Base-by-base conservation (phyloP, 2,797 vertebrate species). In the Pteropus rufus region DNA sequence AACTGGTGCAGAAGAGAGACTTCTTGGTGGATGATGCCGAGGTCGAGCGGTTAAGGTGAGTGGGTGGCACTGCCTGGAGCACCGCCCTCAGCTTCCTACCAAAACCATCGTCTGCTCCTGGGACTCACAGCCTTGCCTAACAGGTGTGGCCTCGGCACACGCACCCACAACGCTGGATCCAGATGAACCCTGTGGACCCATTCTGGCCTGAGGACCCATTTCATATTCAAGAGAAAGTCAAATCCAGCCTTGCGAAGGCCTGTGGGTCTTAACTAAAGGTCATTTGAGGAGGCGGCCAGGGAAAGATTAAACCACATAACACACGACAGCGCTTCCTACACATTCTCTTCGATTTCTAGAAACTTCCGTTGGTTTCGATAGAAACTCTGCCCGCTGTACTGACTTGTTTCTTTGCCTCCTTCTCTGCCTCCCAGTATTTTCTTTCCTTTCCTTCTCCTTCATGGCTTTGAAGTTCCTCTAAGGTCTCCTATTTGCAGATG, bases 21-120 rank as follows among this genome's bases (percentile, higher is more conserved):
- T 99, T 99, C 98, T 99, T 99, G 97, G 99, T 99, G 52, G 99
- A 99, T 0, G 99, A 99, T 1, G 99, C 99, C 0, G 99, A 99
- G 96, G 99, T 99, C 86, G 99, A 99, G 96, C 98, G 99, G 98
- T 98, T 99, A 98, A 99, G 99, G 99, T 99, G 98, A 98, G 97
- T 75, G 64, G 44, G 44, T 9, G 3, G 4, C 12, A 2, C 29
- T 0, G 0, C 5, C 58, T 41, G 6, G 46, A 34, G 14, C 9
- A 16, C 70, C 9, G 10, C 36, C 46, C 7, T 41, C 12, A 6
- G 41, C 46, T 26, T 52, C 60, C 52, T 58, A 26, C 41, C 72
- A 23, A 70, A 58, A 10, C 60, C 16, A 0, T 8, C 21, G 0
- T 36, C 67, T 39, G 36, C 70, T 56, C 85, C 86, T 10, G 41